These are phyloP conservation scores for Cyclophora punctaria DNA, from an alignment of 2,888 invertebrate species.

Conservation along the genomic window DNA sequence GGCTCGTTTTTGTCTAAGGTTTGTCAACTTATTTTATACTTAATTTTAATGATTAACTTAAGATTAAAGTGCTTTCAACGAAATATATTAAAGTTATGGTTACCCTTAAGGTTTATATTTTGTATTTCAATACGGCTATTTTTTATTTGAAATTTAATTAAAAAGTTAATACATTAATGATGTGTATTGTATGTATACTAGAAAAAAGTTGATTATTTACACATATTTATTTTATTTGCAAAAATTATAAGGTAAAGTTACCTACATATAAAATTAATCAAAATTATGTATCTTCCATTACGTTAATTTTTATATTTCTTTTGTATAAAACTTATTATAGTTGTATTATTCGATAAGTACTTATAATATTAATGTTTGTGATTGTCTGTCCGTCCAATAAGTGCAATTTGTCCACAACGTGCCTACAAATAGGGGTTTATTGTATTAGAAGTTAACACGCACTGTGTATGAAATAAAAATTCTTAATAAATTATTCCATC, in stretches of 20 bases:
- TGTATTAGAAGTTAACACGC: too few relatives aligned
- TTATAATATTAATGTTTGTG: slow-evolving; percentile 43
- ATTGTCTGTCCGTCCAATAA: slow-evolving; percentile 59
- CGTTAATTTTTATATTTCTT: not conserved
- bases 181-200: not conserved
- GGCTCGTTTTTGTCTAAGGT: too few relatives aligned
- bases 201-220: not conserved
- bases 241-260: not conserved
- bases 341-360: not conserved
- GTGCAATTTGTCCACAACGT: slow-evolving; percentile 44
- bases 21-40: too few relatives aligned
- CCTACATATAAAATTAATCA: not conserved
- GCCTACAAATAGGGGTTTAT: slow-evolving; percentile 21
- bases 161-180: too few relatives aligned
- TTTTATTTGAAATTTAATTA: not conserved
- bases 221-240: not conserved
- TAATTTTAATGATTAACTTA: too few relatives aligned
- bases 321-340: not conserved
- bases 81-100: too few relatives aligned
- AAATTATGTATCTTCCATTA: not conserved
- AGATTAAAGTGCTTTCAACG: too few relatives aligned
- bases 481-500: too few relatives aligned
- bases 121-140: not conserved
- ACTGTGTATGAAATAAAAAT: too few relatives aligned
- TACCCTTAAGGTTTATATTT: too few relatives aligned